Base-by-base conservation (phyloP, 2,888 invertebrate species). In the Archips crataeganus region DNA sequence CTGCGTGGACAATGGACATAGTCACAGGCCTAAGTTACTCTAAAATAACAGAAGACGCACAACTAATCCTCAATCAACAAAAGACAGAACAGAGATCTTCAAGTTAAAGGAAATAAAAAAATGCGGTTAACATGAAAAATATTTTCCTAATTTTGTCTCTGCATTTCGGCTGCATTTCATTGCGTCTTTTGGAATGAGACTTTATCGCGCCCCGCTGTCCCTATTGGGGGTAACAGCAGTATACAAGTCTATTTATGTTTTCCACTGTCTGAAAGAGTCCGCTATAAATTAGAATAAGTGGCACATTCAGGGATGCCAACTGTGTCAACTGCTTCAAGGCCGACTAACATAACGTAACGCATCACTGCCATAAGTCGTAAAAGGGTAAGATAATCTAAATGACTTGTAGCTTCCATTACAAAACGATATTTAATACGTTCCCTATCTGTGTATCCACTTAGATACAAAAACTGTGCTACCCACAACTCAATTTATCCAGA, bases 211-310 rank as follows among this genome's bases (percentile, higher is more conserved):
- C 47, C 39, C 39, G 15, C 62, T 63, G 54, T 51, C 65, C 49
- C 51, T 51, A 65, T 65, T 47, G 63, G 63, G 68, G 54, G 63
- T 47, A 74, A 70, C 64, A 60, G 62, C 74, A 69, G 61, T 65
- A 75, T 68, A 71, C 59, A 65, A 68, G 64, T 65, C 62, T 68
- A 68, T 75, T 71, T 71, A 71, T 68, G 71, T 64, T 60, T 59
- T 60, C 71, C 63, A 67, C 23, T 75, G 67, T 34, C 69, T 36
- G 54, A 71, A 68, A 71, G 71, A 75, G 75, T 51, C 71, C 45
- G 60, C 71, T 64, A 75, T 75, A 75, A 75, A 75, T 75, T 75
- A 75, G 59, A 75, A 71, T 69, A 68, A 75, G 64, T 71, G 68
- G 60, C 49, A 63, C 67, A 63, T 47, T 45, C 6, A 65, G 71